These are phyloP conservation scores for Danio tinwini DNA, from an alignment of 2,797 vertebrate genomes.

Conservation along the genomic window DNA sequence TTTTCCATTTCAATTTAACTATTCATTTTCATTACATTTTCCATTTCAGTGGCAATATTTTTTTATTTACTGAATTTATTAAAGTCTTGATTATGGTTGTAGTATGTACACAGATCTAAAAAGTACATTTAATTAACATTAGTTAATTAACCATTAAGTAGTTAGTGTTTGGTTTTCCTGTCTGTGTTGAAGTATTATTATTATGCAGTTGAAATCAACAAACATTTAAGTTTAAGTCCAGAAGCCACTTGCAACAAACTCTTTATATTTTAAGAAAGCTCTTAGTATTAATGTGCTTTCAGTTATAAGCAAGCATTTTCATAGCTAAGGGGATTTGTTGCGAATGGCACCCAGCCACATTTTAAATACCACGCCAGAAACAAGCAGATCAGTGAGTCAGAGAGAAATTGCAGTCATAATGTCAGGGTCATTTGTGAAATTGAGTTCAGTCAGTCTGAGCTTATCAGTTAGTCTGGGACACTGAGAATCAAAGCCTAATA, in stretches of 20 bases:
- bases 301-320: background rate
- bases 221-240: background rate
- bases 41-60: too few relatives aligned
- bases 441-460: background rate
- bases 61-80: background rate
- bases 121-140: background rate
- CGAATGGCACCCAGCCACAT: background rate
- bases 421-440: slow-evolving; percentile 16
- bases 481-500: background rate
- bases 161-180: background rate
- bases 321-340: background rate
- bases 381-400: slow-evolving; percentile 14
- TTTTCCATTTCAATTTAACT: background rate
- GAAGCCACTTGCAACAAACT: background rate
- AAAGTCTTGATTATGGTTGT: background rate
- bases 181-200: background rate
- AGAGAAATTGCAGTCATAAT: slow-evolving; percentile 15
- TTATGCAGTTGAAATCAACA: background rate
- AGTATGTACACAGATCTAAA: background rate
- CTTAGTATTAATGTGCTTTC: background rate
- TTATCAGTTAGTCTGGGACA: background rate
- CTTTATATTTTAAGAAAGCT: background rate
- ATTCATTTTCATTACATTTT: background rate
- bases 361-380: background rate
- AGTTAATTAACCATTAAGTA: background rate